Percentiles rank a stretch among this genome's conserved stretches.
Evolutionary conservation across 2,797 vertebrate genomes (phyloP).

Genomic region (Thunnus albacares): DNA sequence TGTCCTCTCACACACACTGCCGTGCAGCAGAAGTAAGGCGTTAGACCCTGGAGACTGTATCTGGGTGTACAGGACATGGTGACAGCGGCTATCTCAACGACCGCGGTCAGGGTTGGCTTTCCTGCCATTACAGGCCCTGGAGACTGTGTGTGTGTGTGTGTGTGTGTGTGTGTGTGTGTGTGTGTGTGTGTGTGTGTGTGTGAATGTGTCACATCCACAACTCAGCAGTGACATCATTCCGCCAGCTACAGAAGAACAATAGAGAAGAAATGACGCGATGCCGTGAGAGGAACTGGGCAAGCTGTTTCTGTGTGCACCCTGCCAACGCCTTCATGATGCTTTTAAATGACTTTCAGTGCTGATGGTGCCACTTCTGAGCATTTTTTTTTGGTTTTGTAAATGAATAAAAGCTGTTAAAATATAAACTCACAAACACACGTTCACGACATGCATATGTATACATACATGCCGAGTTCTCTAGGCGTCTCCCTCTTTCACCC

Average conservation of each 20-base stretch:
- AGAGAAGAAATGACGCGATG: slow-evolving; percentile 74
- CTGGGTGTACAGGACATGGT: slow-evolving; percentile 49
- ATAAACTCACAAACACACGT: slow-evolving; percentile 4
- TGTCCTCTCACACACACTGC: slow-evolving; percentile 5
- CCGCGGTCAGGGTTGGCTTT: slow-evolving; percentile 55
- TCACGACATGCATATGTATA: slow-evolving; percentile 13
- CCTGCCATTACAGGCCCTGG: slow-evolving; percentile 51
- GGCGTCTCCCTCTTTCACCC: slow-evolving; percentile 44
- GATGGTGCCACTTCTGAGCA: not conserved
- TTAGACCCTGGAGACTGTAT: slow-evolving; percentile 35
- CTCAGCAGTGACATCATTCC: slow-evolving; percentile 77
- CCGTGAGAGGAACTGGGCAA: slow-evolving; percentile 76
- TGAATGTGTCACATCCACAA: slow-evolving; percentile 70
- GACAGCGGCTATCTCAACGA: slow-evolving; percentile 54
- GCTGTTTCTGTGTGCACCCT: slow-evolving; percentile 59
- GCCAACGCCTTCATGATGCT: slow-evolving; percentile 50
- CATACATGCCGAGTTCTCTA: slow-evolving; percentile 18
- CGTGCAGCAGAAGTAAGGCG: slow-evolving; percentile 20
- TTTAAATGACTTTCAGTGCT: slow-evolving; percentile 31
- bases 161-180: slow-evolving; percentile 26
- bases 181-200: slow-evolving; percentile 7
- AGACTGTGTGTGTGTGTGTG: slow-evolving; percentile 36
- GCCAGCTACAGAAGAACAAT: slow-evolving; percentile 77
- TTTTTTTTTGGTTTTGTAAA: not conserved
- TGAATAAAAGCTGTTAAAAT: slow-evolving; percentile 10